Evolutionary conservation across 2,113 vertebrate genomes (phyloP).

Genomic region (Tragulus kanchil): DNA sequence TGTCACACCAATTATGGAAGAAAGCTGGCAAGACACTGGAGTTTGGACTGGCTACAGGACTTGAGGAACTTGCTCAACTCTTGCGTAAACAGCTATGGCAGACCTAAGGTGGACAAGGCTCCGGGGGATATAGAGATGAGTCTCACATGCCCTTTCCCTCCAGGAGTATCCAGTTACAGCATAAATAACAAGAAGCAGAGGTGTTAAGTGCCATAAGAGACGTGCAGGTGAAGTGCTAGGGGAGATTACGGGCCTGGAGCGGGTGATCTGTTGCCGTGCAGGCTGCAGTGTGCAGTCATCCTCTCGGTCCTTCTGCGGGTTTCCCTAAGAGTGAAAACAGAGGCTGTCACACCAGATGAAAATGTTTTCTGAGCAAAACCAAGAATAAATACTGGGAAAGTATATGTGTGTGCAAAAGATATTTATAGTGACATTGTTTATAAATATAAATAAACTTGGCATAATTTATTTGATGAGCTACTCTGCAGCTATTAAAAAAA

Average conservation of each 20-base stretch:
- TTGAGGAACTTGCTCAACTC: slow-evolving; percentile 54
- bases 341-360: not conserved
- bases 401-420: not conserved
- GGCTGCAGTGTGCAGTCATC: not conserved
- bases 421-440: slow-evolving; percentile 5
- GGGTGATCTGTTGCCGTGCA: not conserved
- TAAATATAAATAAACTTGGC: not conserved
- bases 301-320: not conserved
- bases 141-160: not conserved
- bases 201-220: not conserved
- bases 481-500: not conserved
- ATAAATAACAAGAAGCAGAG: slow-evolving; percentile 10
- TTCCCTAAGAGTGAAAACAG: slow-evolving; percentile 1
- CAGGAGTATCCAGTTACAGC: slow-evolving; percentile 39
- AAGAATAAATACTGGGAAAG: not conserved
- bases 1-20: slow-evolving; percentile 64
- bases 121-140: not conserved
- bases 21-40: not conserved
- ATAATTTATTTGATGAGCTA: not conserved
- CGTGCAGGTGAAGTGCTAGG: not conserved
- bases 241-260: not conserved
- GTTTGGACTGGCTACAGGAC: not conserved
- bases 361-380: not conserved
- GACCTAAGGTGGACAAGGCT: not conserved
- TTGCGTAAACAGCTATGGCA: slow-evolving; percentile 37